phyloP scores from a whole-genome alignment of 2,888 invertebrate genomes.

The Tenthredo amoena region DNA sequence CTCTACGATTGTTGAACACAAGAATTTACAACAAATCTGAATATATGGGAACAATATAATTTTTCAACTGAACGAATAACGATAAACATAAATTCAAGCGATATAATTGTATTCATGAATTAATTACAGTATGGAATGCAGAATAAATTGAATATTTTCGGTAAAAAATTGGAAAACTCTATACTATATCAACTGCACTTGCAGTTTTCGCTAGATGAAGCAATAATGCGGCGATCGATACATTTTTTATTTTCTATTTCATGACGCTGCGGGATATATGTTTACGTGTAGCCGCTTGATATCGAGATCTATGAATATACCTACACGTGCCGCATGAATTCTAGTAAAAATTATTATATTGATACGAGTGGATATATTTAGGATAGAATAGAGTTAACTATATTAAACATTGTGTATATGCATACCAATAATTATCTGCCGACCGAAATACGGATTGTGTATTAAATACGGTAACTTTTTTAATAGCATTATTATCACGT shows the following conservation, averaged over 20 bases:
- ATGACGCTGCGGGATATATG: background rate
- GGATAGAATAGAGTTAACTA: background rate
- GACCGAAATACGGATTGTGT: background rate
- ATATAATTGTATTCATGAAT: background rate
- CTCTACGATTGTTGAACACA: background rate
- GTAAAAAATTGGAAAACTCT: background rate
- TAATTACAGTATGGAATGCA: background rate
- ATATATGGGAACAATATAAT: background rate
- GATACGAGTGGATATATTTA: background rate
- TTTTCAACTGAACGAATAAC: background rate
- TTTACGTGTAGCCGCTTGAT: background rate
- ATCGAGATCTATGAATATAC: background rate
- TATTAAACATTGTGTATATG: background rate
- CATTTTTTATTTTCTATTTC: background rate
- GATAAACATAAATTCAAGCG: background rate
- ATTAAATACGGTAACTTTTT: constrained; percentile 7
- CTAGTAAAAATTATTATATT: background rate
- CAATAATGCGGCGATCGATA: background rate
- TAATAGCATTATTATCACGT: constrained; percentile 27
- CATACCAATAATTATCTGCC: constrained; percentile 1
- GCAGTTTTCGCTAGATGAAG: background rate
- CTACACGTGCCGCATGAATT: background rate
- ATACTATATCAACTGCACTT: background rate
- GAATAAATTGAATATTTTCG: background rate
- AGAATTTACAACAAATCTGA: background rate